These are phyloP conservation scores for Drosophila saltans DNA, from an alignment of 1,140 invertebrate genomes.

Conservation along the genomic window DNA sequence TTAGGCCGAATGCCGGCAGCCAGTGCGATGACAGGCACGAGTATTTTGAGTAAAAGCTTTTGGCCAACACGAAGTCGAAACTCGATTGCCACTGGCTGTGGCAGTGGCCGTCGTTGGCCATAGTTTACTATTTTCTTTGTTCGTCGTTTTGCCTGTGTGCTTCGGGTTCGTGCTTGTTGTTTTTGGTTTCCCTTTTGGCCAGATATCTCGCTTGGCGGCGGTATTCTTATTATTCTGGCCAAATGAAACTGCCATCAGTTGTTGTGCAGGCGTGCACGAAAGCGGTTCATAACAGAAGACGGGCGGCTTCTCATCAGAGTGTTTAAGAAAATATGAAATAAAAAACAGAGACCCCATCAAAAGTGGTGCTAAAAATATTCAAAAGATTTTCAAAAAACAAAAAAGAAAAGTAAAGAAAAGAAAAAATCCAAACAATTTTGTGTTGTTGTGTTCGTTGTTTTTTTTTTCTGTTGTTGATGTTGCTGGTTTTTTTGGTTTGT, in stretches of 20 bases:
- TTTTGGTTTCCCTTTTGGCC: not conserved
- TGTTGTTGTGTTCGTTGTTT: not conserved
- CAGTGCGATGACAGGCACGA: not conserved
- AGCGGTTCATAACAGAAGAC: constrained; percentile 42
- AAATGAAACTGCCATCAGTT: constrained; percentile 60
- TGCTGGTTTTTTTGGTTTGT: not conserved
- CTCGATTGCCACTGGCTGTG: constrained; percentile 10
- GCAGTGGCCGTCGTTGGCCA: constrained; percentile 13
- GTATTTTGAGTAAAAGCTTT: constrained; percentile 4
- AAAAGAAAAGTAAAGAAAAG: too few species aligned
- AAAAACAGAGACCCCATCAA: not conserved
- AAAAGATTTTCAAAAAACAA: not conserved
- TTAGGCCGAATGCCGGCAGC: constrained; percentile 1
- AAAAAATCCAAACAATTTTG: too few species aligned
- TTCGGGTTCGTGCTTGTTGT: not conserved
- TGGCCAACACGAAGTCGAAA: constrained; percentile 6
- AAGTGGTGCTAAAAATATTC: constrained; percentile 13
- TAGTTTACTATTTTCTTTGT: constrained; percentile 8
- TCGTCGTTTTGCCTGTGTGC: not conserved
- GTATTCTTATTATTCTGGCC: constrained; percentile 56
- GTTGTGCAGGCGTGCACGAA: constrained; percentile 67
- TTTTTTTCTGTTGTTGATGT: not conserved
- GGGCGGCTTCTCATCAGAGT: constrained; percentile 1
- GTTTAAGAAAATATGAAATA: not conserved
- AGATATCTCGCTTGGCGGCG: constrained; percentile 35